Conservation (phyloP, 2,113 vertebrate genomes). For the Agapornis roseicollis region DNA sequence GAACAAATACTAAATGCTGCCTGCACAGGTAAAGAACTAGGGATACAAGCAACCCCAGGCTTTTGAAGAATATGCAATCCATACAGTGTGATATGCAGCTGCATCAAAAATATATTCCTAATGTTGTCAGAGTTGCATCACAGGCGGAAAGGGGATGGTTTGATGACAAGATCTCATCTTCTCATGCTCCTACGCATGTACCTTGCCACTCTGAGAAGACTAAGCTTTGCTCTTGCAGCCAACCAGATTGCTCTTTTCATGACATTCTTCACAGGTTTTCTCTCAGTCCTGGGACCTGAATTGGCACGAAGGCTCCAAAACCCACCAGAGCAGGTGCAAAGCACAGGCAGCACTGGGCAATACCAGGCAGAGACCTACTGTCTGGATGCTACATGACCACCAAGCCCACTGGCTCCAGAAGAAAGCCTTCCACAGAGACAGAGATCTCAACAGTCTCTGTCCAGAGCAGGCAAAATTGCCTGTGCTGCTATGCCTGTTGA, state of each 20-base stretch:
- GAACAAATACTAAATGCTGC: constrained; percentile 9
- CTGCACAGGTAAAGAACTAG: constrained; percentile 23
- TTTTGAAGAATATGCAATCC: not conserved
- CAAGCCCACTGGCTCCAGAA: not conserved
- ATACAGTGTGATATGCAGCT: not conserved
- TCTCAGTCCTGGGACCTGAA: not conserved
- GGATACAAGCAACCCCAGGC: not conserved
- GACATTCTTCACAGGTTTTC: not conserved
- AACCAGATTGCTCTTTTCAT: not conserved
- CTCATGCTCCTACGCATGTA: rapidly evolving
- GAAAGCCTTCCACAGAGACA: not conserved
- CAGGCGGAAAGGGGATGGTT: not conserved
- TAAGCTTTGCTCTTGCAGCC: not conserved
- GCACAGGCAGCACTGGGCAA: not conserved
- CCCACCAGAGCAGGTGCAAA: not conserved
- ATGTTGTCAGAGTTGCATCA: rapidly evolving
- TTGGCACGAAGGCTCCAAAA: not conserved
- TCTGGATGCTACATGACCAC: not conserved
- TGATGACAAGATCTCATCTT: not conserved
- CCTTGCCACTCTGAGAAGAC: not conserved
- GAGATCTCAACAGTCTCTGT: not conserved
- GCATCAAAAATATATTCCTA: not conserved
- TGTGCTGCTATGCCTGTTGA: not conserved
- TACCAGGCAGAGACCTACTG: not conserved
- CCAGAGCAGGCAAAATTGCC: not conserved